A percentile compares a stretch with the other conserved stretches of the same genome.
phyloP scores from a whole-genome alignment of 2,888 invertebrate species.

The Congeria kusceri region DNA sequence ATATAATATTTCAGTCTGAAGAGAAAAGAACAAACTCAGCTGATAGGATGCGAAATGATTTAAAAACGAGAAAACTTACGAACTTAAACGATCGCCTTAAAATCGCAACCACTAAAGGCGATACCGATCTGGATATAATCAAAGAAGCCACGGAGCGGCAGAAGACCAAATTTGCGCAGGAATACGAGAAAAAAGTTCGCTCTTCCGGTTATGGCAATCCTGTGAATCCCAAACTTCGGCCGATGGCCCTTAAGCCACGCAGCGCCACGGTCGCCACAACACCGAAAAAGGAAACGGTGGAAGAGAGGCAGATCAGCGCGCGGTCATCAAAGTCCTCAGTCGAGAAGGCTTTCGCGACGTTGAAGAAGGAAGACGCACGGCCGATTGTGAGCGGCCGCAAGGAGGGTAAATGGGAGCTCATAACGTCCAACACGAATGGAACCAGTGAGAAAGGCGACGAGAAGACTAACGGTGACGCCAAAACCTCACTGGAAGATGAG shows the following conservation, averaged over 20 bases:
- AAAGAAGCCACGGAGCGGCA: conserved; percentile 19
- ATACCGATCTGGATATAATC: background rate
- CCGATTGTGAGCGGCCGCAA: conserved; percentile 15
- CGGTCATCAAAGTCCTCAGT: conserved; percentile 26
- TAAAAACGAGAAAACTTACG: conserved; percentile 1
- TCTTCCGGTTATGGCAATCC: conserved; percentile 61
- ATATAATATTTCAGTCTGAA: background rate
- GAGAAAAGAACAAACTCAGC: background rate
- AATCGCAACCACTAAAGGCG: conserved; percentile 6
- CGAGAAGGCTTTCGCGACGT: background rate
- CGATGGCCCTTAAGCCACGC: conserved; percentile 50
- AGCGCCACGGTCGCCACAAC: conserved; percentile 41
- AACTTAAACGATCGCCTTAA: conserved; percentile 15
- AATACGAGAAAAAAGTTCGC: conserved; percentile 42
- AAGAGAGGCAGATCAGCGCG: conserved; percentile 51
- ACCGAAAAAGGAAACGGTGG: conserved; percentile 17
- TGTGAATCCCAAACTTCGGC: conserved; percentile 47
- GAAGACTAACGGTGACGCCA: conserved; percentile 6
- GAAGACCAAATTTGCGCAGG: conserved; percentile 35
- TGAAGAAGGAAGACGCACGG: conserved; percentile 21
- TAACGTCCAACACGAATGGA: conserved; percentile 31
- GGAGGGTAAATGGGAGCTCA: conserved; percentile 44
- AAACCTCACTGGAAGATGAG: conserved; percentile 42
- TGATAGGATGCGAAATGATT: conserved; percentile 13
- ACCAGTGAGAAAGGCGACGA: conserved; percentile 20